Evolutionary conservation across 2,113 vertebrate species (phyloP).

Genomic region (Sigmodon hispidus): DNA sequence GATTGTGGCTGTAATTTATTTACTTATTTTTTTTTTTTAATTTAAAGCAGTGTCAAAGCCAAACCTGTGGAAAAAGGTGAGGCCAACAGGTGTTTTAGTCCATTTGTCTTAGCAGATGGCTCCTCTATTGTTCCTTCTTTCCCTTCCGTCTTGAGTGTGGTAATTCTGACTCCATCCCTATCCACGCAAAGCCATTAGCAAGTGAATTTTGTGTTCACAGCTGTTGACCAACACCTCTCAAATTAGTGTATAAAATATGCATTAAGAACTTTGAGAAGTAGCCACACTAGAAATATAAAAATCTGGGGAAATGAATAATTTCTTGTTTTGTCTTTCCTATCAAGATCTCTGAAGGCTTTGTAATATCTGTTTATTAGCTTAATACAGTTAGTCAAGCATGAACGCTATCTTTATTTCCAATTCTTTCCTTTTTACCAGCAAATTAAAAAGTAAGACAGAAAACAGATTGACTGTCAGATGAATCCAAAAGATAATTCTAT

Average conservation of each 20-base stretch:
- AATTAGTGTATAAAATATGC: neutral
- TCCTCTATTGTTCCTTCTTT: neutral
- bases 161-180: neutral
- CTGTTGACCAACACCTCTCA: neutral
- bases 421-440: slow-evolving; percentile 30
- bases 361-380: slow-evolving; percentile 15
- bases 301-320: slow-evolving; percentile 10
- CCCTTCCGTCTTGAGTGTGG: neutral
- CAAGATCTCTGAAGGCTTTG: neutral
- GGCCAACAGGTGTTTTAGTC: neutral
- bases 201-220: neutral
- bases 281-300: neutral
- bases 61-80: neutral
- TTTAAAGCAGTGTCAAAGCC: neutral
- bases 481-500: neutral
- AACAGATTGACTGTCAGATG: neutral
- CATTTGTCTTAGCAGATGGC: neutral
- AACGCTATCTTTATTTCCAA: slow-evolving; percentile 33
- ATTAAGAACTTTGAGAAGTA: slow-evolving; percentile 13
- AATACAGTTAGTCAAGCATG: neutral
- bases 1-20: neutral
- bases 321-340: slow-evolving; percentile 5
- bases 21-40: neutral
- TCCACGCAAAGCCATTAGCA: neutral
- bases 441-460: slow-evolving; percentile 46